Percentiles rank a stretch among this genome's conserved stretches.
These are phyloP conservation scores for Apodemus agrarius DNA, from an alignment of 2,797 vertebrate genomes.

Conservation along the genomic window DNA sequence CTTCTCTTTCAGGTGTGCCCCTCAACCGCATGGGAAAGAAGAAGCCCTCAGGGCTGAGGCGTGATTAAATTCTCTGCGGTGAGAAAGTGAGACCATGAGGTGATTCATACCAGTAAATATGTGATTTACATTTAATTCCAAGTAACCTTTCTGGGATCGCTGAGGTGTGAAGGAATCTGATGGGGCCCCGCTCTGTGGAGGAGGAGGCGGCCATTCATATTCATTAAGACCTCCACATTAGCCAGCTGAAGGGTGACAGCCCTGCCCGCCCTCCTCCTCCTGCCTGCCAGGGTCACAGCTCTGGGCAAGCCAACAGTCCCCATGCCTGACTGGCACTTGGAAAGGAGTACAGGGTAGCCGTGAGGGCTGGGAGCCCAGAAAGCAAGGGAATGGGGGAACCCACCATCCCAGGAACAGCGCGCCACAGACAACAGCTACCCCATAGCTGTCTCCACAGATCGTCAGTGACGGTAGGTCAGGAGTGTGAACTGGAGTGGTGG, in stretches of 20 bases:
- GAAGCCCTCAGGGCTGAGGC: conserved; percentile 3
- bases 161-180: conserved; percentile 90
- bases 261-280: conserved; percentile 72
- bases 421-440: conserved; percentile 65
- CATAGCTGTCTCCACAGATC: neutral
- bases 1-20: conserved; percentile 9
- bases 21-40: neutral
- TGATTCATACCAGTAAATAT: conserved; percentile 90
- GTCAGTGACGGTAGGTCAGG: neutral
- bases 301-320: conserved; percentile 77
- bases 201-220: conserved; percentile 90
- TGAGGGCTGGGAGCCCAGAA: neutral
- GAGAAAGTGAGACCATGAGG: conserved; percentile 83
- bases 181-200: conserved; percentile 85
- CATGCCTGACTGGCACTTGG: conserved; percentile 54
- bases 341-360: accelerated
- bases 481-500: neutral
- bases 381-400: conserved; percentile 57
- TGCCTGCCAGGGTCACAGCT: conserved; percentile 79
- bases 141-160: conserved; percentile 88
- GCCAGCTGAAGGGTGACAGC: conserved; percentile 83
- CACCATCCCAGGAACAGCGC: accelerated
- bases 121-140: conserved; percentile 93
- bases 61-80: conserved; percentile 80
- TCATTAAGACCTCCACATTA: conserved; percentile 89